Percentiles rank a stretch among this genome's conserved stretches.
These are phyloP conservation scores for Bacillus rossius DNA, from an alignment of 1,140 invertebrate species.

Conservation along the genomic window DNA sequence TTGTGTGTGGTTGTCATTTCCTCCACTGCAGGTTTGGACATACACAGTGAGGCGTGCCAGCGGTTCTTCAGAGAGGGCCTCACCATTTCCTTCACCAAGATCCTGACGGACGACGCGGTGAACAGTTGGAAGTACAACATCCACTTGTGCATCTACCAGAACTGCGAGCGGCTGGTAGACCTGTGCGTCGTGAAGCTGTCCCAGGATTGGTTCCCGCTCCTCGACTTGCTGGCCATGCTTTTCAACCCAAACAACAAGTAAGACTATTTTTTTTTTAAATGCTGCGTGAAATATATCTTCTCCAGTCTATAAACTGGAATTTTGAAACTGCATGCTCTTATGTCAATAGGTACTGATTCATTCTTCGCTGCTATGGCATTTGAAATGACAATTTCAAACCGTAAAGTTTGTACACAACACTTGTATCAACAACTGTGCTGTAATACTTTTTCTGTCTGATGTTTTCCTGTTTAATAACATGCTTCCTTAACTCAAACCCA, in stretches of 20 bases:
- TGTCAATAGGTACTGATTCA: no score
- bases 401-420: no score
- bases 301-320: no score
- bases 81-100: slow-evolving; percentile 94
- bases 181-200: slow-evolving; percentile 85
- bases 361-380: no score
- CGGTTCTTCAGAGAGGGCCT: slow-evolving; percentile 93
- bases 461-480: no score
- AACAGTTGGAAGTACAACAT: slow-evolving; percentile 97
- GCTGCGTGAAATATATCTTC: not conserved
- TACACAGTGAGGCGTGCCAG: slow-evolving; percentile 85
- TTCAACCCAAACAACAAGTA: slow-evolving; percentile 92
- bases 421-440: no score
- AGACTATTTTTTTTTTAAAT: slow-evolving; percentile 24
- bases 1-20: no score
- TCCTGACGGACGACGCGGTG: slow-evolving; percentile 96
- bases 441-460: no score
- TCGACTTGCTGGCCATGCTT: slow-evolving; percentile 89
- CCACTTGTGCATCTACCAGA: slow-evolving; percentile 90
- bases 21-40: slow-evolving; percentile 80
- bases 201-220: slow-evolving; percentile 89
- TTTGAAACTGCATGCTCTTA: no score
- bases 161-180: slow-evolving; percentile 88
- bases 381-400: no score
- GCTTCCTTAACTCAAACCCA: no score